These are phyloP conservation scores for Mechanitis messenoides DNA, from an alignment of 2,888 invertebrate genomes.

Conservation along the genomic window DNA sequence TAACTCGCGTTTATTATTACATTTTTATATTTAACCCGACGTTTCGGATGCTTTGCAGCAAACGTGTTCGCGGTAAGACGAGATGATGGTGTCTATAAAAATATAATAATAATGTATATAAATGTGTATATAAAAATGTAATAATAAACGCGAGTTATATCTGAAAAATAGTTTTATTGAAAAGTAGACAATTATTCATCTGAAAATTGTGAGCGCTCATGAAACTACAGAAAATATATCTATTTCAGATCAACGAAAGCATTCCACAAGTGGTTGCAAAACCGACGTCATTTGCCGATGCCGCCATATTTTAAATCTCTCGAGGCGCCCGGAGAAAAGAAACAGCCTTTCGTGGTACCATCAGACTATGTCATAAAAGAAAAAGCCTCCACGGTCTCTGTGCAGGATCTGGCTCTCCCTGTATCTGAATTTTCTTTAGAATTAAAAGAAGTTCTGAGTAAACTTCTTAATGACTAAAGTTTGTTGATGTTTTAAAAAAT, in stretches of 20 bases:
- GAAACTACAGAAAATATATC: slow-evolving; percentile 10
- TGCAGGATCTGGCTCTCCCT: slow-evolving; percentile 56
- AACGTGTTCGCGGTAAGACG: too few species aligned
- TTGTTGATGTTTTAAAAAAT: not conserved
- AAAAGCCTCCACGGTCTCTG: slow-evolving; percentile 34
- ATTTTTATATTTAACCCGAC: too few species aligned
- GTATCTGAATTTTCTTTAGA: slow-evolving; percentile 62
- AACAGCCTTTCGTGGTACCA: slow-evolving; percentile 56
- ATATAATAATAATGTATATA: too few species aligned
- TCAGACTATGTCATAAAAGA: slow-evolving; percentile 57
- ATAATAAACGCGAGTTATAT: too few species aligned
- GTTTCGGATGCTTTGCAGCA: too few species aligned
- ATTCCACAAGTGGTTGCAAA: slow-evolving; percentile 55
- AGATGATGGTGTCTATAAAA: too few species aligned
- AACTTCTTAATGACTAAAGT: slow-evolving; percentile 49
- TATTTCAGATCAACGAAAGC: slow-evolving; percentile 60
- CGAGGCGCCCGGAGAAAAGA: slow-evolving; percentile 46
- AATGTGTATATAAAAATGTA: too few species aligned
- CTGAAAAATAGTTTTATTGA: too few species aligned
- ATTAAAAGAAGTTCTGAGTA: slow-evolving; percentile 61
- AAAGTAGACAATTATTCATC: not conserved
- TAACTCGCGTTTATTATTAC: too few species aligned
- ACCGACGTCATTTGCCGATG: slow-evolving; percentile 53
- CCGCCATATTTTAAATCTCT: slow-evolving; percentile 48
- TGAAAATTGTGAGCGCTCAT: slow-evolving; percentile 1